phyloP scores from a whole-genome alignment of 2,113 vertebrate species.

The Sciurus niger region DNA sequence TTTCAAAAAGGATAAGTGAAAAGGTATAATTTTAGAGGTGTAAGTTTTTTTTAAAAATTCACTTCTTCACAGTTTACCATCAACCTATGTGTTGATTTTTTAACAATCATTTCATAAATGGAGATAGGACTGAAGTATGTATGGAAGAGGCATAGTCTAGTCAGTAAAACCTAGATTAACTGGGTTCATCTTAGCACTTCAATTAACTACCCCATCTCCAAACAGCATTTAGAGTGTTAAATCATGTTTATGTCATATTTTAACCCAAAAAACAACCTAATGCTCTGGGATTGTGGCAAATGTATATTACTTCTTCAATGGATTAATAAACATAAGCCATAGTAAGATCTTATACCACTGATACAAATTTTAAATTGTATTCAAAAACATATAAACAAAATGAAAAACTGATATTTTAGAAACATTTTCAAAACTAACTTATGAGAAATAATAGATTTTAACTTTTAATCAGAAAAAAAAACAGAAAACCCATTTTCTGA shows the following conservation, averaged over 20 bases:
- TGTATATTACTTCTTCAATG: neutral
- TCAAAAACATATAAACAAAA: slow-evolving; percentile 39
- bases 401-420: neutral
- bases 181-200: neutral
- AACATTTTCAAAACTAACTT: no score
- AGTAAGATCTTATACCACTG: neutral
- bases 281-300: neutral
- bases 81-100: neutral
- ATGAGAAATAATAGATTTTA: neutral
- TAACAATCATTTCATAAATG: neutral
- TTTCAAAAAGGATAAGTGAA: neutral
- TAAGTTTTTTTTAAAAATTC: slow-evolving; percentile 25
- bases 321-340: neutral
- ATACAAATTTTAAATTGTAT: slow-evolving; percentile 32
- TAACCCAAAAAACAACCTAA: slow-evolving; percentile 12
- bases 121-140: rapidly evolving
- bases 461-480: neutral
- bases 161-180: neutral
- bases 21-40: neutral
- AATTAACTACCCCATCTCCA: neutral
- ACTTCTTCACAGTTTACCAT: neutral
- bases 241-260: neutral
- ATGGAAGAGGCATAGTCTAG: neutral
- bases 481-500: neutral
- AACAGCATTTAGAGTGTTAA: slow-evolving; percentile 47